These are phyloP conservation scores for Artemia sinica DNA, from an alignment of 2,888 invertebrate genomes.

Conservation along the genomic window DNA sequence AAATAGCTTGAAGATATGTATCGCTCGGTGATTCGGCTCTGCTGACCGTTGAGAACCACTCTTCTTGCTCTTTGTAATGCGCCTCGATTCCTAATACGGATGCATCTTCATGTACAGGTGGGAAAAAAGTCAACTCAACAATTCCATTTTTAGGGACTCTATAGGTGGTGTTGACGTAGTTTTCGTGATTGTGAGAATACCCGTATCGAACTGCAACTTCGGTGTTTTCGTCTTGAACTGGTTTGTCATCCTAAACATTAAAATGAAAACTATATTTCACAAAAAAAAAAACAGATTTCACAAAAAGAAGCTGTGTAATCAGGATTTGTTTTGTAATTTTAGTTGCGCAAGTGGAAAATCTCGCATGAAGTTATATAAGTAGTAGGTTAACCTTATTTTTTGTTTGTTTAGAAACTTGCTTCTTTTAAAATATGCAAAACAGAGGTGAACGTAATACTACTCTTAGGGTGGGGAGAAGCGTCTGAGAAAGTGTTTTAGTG, in stretches of 20 bases:
- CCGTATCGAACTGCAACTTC: constrained; percentile 44
- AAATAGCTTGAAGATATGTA: constrained; percentile 40
- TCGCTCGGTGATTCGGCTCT: constrained; percentile 47
- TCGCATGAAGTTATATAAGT: too few relatives aligned
- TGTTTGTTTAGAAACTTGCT: constrained; percentile 29
- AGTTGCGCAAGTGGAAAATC: too few relatives aligned
- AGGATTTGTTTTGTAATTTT: too few relatives aligned
- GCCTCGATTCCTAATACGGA: constrained; percentile 56
- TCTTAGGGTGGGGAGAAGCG: too few relatives aligned
- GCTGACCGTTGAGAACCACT: constrained; percentile 53
- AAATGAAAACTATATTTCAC: too few relatives aligned
- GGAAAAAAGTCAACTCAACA: constrained; percentile 43
- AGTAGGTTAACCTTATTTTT: constrained; percentile 31
- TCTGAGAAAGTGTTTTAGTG: too few relatives aligned
- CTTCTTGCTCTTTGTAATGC: constrained; percentile 58
- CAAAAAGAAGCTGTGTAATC: constrained; percentile 32
- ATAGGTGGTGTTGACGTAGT: constrained; percentile 37
- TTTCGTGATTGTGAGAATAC: constrained; percentile 41
- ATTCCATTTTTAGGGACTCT: constrained; percentile 46
- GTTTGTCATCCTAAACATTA: constrained; percentile 42
- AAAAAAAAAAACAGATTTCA: too few relatives aligned
- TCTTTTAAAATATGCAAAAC: too few relatives aligned
- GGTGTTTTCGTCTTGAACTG: constrained; percentile 41
- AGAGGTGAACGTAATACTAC: too few relatives aligned
- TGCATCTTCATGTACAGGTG: constrained; percentile 41